Evolutionary conservation across 2,888 invertebrate genomes (phyloP).

Genomic region (Folsomia manolachei): DNA sequence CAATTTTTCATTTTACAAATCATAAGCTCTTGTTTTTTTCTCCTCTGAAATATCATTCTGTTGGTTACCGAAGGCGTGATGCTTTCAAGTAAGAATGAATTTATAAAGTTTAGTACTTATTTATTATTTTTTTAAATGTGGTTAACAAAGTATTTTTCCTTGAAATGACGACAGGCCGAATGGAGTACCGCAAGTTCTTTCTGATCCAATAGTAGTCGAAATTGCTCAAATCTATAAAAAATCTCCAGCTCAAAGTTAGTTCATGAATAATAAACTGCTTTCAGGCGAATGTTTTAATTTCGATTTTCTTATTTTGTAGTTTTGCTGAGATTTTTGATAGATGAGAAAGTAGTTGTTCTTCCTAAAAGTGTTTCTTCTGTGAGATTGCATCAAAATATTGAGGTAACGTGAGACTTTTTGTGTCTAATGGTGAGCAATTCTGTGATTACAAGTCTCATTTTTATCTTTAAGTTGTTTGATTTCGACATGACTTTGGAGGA

Average conservation of each 20-base stretch:
- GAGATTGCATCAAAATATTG: slow-evolving; percentile 72
- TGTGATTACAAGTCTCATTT: neutral
- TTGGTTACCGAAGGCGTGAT: slow-evolving; percentile 15
- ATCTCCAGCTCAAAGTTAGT: slow-evolving; percentile 72
- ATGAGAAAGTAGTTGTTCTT: slow-evolving; percentile 70
- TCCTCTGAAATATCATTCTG: neutral
- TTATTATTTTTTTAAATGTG: neutral
- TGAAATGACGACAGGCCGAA: slow-evolving; percentile 18
- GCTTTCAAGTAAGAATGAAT: slow-evolving; percentile 26
- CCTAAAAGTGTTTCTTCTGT: slow-evolving; percentile 76
- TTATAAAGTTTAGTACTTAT: no score
- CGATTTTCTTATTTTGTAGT: no score
- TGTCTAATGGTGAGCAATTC: no score
- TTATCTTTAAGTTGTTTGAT: slow-evolving; percentile 60
- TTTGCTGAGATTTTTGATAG: slow-evolving; percentile 69
- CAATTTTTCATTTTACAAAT: neutral
- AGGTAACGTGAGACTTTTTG: no score
- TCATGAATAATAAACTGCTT: no score
- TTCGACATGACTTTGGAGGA: slow-evolving; percentile 66
- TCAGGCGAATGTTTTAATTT: no score
- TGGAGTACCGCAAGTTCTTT: slow-evolving; percentile 42
- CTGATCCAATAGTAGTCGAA: slow-evolving; percentile 53
- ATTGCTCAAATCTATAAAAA: slow-evolving; percentile 60
- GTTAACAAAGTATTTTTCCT: neutral
- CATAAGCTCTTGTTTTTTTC: neutral